Percentiles rank a stretch among this genome's conserved stretches.
These are phyloP conservation scores for Myxocyprinus asiaticus DNA, from an alignment of 2,113 vertebrate species.

Conservation along the genomic window DNA sequence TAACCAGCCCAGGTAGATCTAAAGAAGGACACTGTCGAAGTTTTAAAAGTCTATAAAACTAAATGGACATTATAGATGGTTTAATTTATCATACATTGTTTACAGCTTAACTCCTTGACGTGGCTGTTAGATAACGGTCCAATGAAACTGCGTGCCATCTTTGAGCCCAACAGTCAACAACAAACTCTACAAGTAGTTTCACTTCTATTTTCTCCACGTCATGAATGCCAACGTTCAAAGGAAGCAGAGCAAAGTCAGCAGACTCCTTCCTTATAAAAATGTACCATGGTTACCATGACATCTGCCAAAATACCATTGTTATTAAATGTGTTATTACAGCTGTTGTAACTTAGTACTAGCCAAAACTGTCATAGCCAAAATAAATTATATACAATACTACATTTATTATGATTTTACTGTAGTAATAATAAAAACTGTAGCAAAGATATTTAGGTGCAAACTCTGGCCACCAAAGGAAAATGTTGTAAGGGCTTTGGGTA, in stretches of 20 bases:
- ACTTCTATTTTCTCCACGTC: background rate
- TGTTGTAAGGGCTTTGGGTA: too few relatives aligned
- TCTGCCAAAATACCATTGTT: background rate
- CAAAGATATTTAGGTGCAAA: too few relatives aligned
- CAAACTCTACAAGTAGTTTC: background rate
- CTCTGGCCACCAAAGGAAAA: background rate
- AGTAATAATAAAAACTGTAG: too few relatives aligned
- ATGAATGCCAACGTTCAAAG: background rate
- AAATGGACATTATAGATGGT: background rate
- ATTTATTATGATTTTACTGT: too few relatives aligned
- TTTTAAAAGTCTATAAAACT: background rate
- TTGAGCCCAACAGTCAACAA: background rate
- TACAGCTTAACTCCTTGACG: background rate
- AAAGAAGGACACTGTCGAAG: background rate
- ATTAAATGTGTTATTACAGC: too few relatives aligned
- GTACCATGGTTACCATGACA: background rate
- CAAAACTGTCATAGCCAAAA: too few relatives aligned
- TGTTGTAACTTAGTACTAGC: too few relatives aligned
- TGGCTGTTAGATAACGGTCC: conserved; percentile 14
- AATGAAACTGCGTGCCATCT: conserved; percentile 20
- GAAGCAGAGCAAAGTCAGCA: too few relatives aligned
- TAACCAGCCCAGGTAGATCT: too few relatives aligned
- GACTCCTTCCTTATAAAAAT: background rate
- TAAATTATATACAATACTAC: too few relatives aligned
- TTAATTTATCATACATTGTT: background rate